Evolutionary conservation across 2,113 vertebrate species (phyloP), one percentile per base, ranked within the genome.

Genomic region (Rhinopithecus roxellana): DNA sequence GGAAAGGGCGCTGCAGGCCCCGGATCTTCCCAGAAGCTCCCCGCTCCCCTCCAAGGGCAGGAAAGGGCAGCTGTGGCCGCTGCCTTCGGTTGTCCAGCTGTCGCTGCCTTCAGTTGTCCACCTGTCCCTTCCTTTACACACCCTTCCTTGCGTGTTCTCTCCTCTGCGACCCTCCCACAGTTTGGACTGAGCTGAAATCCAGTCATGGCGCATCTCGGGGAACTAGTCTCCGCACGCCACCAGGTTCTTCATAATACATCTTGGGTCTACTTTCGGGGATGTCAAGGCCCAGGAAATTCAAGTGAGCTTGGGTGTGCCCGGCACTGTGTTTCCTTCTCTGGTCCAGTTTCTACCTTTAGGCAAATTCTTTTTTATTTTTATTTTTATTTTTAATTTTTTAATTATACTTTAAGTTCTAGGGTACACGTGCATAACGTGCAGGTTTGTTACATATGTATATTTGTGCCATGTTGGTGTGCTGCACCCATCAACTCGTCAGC

Each of bases 131-230:
- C 17, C 35, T 57, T 79, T 30, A 23, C 0, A 17, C 30, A 10
- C 6, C 3, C 7, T 18, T 11, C 35, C 17, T 48, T 32, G 45
- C 0, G 0, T 14, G 25, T 32, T 35, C 18, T 59, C 1, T 59
- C 9, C 55, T 50, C 30, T 20, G 75, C 6, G 12, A 35, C 48
- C 16, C 52, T 85, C 6, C 52, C 45, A 30, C 5, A 20, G 57
- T 43, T 23, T 78, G 57, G 20, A 38, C 2, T 12, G 50, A 70
- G 17, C 52, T 75, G 18, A 84, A 77, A 55, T 30, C n/a, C 35
- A 18, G 32, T 18, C 43, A 6, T 14, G 4, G 38, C 0, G 1
- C 27, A 40, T 70, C 35, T 70, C 40, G 11, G 64, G 86, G 12
- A 75, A 18, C 38, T 55, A 3, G 12, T 57, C 25, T 84, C 30